These are phyloP conservation scores for Porites lobata DNA, from an alignment of 92 coral and sea anemone species.

Conservation along the genomic window DNA sequence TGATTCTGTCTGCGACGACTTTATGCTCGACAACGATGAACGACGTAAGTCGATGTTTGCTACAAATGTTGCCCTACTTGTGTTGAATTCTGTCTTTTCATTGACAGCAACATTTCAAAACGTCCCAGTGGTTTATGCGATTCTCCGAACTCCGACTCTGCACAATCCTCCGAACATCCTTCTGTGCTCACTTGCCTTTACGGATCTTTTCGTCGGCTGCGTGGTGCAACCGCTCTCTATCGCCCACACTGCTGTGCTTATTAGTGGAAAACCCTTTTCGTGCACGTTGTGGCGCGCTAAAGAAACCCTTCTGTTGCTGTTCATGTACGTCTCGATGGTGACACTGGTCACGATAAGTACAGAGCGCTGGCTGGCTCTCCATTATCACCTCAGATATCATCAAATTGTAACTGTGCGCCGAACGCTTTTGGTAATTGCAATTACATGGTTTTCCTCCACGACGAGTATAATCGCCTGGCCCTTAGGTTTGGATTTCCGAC, in stretches of 20 bases:
- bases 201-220: constrained; percentile 33
- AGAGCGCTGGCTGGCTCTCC: constrained; percentile 44
- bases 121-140: constrained; percentile 33
- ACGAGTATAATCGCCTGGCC: constrained; percentile 28
- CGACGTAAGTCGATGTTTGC: background rate
- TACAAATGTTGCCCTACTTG: constrained; percentile 28
- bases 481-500: background rate
- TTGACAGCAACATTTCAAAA: constrained; percentile 30
- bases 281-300: constrained; percentile 20
- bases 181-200: constrained; percentile 24
- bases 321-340: constrained; percentile 27
- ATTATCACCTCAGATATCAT: constrained; percentile 25
- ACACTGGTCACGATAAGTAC: constrained; percentile 30
- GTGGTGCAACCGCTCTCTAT: constrained; percentile 19
- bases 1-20: background rate
- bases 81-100: constrained; percentile 27
- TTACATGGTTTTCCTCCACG: constrained; percentile 11
- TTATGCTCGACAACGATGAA: constrained; percentile 20
- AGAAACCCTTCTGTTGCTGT: constrained; percentile 17
- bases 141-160: constrained; percentile 25
- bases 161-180: constrained; percentile 38
- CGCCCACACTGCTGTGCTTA: constrained; percentile 23
- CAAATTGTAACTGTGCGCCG: constrained; percentile 15
- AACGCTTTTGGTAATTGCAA: background rate
- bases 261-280: constrained; percentile 1